phyloP scores from a whole-genome alignment of 2,888 invertebrate species.

The Biston betularia region DNA sequence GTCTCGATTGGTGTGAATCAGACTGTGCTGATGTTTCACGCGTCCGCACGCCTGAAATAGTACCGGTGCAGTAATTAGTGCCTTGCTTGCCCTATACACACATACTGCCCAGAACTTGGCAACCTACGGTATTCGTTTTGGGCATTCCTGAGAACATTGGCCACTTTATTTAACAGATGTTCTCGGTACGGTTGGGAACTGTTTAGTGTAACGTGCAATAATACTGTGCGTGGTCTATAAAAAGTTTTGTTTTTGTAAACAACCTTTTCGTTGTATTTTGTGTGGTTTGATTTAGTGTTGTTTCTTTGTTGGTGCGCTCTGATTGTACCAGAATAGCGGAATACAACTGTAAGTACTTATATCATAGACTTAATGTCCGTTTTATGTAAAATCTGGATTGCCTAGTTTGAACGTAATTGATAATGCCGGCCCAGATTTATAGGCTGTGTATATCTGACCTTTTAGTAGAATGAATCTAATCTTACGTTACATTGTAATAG shows the following conservation, averaged over 20 bases:
- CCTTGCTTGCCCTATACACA: constrained; percentile 64
- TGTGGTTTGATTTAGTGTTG: constrained; percentile 27
- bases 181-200: constrained; percentile 36
- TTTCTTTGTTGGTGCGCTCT: constrained; percentile 17
- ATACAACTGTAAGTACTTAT: constrained; percentile 22
- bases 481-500: constrained; percentile 13
- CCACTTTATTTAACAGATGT: constrained; percentile 27
- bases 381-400: constrained; percentile 14
- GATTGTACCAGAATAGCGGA: constrained; percentile 2
- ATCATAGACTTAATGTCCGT: constrained; percentile 5
- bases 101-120: constrained; percentile 65
- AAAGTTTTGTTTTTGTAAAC: constrained; percentile 47
- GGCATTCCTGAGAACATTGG: constrained; percentile 39
- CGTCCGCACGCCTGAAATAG: constrained; percentile 74
- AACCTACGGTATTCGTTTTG: constrained; percentile 56
- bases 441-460: constrained; percentile 25
- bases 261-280: constrained; percentile 38
- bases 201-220: constrained; percentile 25
- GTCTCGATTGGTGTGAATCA: constrained; percentile 73
- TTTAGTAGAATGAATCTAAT: constrained; percentile 26
- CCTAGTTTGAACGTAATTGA: constrained; percentile 21
- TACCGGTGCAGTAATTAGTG: constrained; percentile 73
- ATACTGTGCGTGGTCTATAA: constrained; percentile 31
- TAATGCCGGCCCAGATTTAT: constrained; percentile 25
- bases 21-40: constrained; percentile 72